phyloP scores from a whole-genome alignment of 2,113 vertebrate species.

The Aspiorhynchus laticeps region DNA sequence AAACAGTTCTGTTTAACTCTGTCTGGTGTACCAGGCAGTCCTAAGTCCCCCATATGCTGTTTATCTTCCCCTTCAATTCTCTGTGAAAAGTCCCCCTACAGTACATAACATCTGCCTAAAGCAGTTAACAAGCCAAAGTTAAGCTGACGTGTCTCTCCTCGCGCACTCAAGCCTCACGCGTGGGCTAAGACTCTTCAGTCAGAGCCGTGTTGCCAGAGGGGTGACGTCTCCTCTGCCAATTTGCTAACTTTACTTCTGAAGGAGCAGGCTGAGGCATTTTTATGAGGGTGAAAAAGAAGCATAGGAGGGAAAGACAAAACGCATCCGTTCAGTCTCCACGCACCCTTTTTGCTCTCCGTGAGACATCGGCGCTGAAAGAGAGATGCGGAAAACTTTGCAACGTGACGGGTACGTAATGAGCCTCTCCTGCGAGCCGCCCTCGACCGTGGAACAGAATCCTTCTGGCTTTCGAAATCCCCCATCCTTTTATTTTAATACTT shows the following conservation, averaged over 20 bases:
- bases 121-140: slow-evolving; percentile 28
- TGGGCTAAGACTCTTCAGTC: slow-evolving; percentile 22
- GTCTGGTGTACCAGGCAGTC: neutral
- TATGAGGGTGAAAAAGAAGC: slow-evolving; percentile 15
- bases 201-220: slow-evolving; percentile 18
- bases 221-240: slow-evolving; percentile 31
- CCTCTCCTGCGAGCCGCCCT: neutral
- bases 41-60: slow-evolving; percentile 17
- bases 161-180: neutral
- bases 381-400: neutral
- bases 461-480: slow-evolving; percentile 24
- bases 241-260: slow-evolving; percentile 44
- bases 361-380: neutral
- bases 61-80: slow-evolving; percentile 7
- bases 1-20: slow-evolving; percentile 14
- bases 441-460: slow-evolving; percentile 11
- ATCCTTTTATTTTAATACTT: slow-evolving; percentile 32
- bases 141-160: slow-evolving; percentile 35
- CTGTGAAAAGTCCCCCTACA: slow-evolving; percentile 1
- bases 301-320: neutral
- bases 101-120: slow-evolving; percentile 27
- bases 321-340: slow-evolving; percentile 4
- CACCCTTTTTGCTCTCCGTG: neutral
- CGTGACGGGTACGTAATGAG: slow-evolving; percentile 32
- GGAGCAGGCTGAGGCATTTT: slow-evolving; percentile 2